These are phyloP conservation scores for Tolmerus cingulatus DNA, from an alignment of 2,888 invertebrate genomes.

Conservation along the genomic window DNA sequence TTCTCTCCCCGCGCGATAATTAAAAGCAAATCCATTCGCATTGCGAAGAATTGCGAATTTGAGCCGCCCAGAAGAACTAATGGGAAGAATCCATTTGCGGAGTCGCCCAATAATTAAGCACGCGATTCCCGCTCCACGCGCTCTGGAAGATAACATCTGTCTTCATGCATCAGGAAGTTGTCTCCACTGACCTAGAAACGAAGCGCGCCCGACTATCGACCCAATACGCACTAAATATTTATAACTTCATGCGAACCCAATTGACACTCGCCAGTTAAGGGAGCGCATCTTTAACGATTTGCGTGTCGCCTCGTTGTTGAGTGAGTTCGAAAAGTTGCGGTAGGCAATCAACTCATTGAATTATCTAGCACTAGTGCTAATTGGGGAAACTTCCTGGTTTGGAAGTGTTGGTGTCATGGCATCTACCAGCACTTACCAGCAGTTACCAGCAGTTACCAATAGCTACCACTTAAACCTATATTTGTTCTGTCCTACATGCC, in stretches of 20 bases:
- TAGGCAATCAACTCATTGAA: slow-evolving; percentile 17
- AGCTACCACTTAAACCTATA: not conserved
- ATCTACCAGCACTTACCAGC: too few species aligned
- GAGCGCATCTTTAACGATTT: not conserved
- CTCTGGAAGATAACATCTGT: slow-evolving; percentile 10
- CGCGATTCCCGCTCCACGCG: not conserved
- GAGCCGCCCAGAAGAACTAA: not conserved
- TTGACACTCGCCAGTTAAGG: slow-evolving; percentile 5
- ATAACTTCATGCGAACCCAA: not conserved
- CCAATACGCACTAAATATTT: not conserved
- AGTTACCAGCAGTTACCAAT: too few species aligned
- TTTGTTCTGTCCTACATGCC: not conserved
- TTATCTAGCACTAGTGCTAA: slow-evolving; percentile 10
- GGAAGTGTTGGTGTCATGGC: not conserved
- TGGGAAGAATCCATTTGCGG: not conserved
- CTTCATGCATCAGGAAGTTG: slow-evolving; percentile 10
- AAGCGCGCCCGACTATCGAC: not conserved
- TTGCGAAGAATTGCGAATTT: not conserved
- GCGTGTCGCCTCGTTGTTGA: not conserved
- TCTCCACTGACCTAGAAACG: not conserved
- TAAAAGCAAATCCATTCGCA: not conserved
- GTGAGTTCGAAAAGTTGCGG: not conserved
- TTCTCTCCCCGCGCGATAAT: not conserved
- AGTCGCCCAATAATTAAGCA: not conserved
- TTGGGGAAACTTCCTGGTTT: slow-evolving; percentile 3